A percentile compares a stretch with the other conserved stretches of the same genome.
Evolutionary conservation across 1,140 invertebrate genomes (phyloP).

Genomic region (Physella acuta): DNA sequence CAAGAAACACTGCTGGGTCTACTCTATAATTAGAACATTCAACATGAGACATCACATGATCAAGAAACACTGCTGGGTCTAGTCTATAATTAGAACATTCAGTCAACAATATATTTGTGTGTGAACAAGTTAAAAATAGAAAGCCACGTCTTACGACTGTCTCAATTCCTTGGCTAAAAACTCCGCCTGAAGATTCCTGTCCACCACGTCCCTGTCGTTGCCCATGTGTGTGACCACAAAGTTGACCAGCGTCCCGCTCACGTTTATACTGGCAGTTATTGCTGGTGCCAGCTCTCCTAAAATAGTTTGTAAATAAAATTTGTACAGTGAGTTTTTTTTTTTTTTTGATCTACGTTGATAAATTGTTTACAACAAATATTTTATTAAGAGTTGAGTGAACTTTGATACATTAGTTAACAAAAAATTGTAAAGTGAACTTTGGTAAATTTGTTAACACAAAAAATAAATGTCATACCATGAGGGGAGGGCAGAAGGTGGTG

Average conservation of each 20-base stretch:
- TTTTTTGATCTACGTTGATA: too few relatives aligned
- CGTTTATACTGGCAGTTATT: constrained; percentile 58
- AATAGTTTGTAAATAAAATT: neutral
- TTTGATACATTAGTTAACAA: neutral
- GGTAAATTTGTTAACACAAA: too few relatives aligned
- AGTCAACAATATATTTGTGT: too few relatives aligned
- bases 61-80: too few relatives aligned
- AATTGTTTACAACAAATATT: neutral
- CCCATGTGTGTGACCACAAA: constrained; percentile 61
- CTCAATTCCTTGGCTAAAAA: constrained; percentile 49
- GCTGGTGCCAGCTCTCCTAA: constrained; percentile 59
- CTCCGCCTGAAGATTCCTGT: constrained; percentile 55
- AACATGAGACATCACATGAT: constrained; percentile 56
- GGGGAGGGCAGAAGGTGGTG: constrained; percentile 60
- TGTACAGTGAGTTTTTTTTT: too few relatives aligned
- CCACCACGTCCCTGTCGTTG: constrained; percentile 58
- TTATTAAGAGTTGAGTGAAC: neutral
- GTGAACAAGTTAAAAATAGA: too few relatives aligned
- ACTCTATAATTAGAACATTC: constrained; percentile 52
- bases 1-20: too few relatives aligned
- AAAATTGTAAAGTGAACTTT: constrained; percentile 1
- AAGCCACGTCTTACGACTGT: constrained; percentile 42
- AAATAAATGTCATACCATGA: constrained; percentile 46
- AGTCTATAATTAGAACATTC: too few relatives aligned
- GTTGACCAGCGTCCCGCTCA: constrained; percentile 53